Evolutionary conservation across 2,113 vertebrate genomes (phyloP), one percentile per base, ranked within the genome.

Genomic region (Periophthalmus modestus): DNA sequence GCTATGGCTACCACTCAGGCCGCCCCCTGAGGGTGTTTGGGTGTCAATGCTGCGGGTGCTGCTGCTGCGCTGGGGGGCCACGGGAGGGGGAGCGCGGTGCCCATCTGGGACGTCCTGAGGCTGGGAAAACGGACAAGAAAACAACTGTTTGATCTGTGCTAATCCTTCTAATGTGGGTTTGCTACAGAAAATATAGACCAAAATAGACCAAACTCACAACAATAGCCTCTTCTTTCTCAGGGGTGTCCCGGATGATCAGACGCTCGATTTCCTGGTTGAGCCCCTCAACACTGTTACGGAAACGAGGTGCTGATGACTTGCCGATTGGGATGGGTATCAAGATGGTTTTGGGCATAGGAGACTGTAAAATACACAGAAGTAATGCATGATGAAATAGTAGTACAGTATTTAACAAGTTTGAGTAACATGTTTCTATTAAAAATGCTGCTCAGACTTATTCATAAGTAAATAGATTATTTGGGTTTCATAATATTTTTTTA

Each of bases 11-110:
- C 92, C 82, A 4, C 91, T 93, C 68, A 93, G 94, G 73, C 98
- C 96, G 2, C 95, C 95, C 7, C 96, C 97, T 0, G 96, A 97
- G 0, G 98, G 98, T 0, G 98, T 99, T 80, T 99, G 98, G 0
- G 98, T 99, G 78, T 99, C 97, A 4, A 99, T 96, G 91, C 97
- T 99, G 84, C 98, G 96, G 0, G 96, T 99, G 87, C 97, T 97
- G 93, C 97, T 99, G 74, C 97, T 97, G 82, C 97, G 95, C 89
- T 93, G 96, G 0, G 89, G 93, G 28, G 90, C 93, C 9, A 97
- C 52, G 0, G 98, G 98, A 0, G 96, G 96, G 0, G 98, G 98
- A 0, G 98, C 98, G 0, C 97, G 97, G 74, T 99, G 98, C 67
- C 98, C 98, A 2, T 99, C 98, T 10, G 97, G 97, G 78, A 98